A percentile compares a stretch with the other conserved stretches of the same genome.
Evolutionary conservation across 2,888 invertebrate species (phyloP).

Genomic region (Hirtodrosophila duncani): DNA sequence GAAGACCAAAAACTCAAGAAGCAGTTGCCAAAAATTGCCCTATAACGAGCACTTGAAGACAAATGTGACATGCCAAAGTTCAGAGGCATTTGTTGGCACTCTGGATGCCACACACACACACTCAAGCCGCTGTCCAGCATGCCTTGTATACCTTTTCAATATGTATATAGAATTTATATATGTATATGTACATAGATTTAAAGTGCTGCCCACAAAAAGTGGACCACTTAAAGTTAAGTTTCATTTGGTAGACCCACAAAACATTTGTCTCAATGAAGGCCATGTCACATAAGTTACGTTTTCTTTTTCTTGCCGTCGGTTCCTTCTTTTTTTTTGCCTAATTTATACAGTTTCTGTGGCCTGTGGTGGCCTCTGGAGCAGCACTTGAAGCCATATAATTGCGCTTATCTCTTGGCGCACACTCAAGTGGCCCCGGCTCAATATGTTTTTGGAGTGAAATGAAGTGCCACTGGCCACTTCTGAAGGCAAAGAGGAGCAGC

Average conservation of each 20-base stretch:
- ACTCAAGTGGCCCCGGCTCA: slow-evolving; percentile 67
- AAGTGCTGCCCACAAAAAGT: slow-evolving; percentile 33
- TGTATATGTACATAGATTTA: slow-evolving; percentile 44
- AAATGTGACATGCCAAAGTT: slow-evolving; percentile 61
- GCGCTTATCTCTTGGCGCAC: slow-evolving; percentile 73
- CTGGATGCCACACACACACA: no score
- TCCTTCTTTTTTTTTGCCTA: slow-evolving; percentile 43
- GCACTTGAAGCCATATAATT: slow-evolving; percentile 68
- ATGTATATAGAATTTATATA: slow-evolving; percentile 5
- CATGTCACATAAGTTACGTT: slow-evolving; percentile 59
- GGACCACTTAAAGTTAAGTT: slow-evolving; percentile 56
- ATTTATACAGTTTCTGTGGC: slow-evolving; percentile 52
- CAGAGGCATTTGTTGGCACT: slow-evolving; percentile 26
- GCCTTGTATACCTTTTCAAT: slow-evolving; percentile 53
- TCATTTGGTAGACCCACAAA: slow-evolving; percentile 21
- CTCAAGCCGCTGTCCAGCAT: no score
- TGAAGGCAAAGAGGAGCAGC: neutral
- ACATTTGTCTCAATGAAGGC: slow-evolving; percentile 64
- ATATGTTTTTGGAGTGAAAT: slow-evolving; percentile 66
- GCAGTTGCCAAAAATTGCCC: slow-evolving; percentile 64
- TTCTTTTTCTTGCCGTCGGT: slow-evolving; percentile 16
- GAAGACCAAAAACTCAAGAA: slow-evolving; percentile 36
- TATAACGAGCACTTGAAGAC: slow-evolving; percentile 68
- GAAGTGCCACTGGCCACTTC: slow-evolving; percentile 58
- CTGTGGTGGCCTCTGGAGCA: slow-evolving; percentile 12